Percentiles rank a stretch among this genome's conserved stretches.
Evolutionary conservation across 1,140 invertebrate genomes (phyloP).

Genomic region (Pachypeltis micranthus): DNA sequence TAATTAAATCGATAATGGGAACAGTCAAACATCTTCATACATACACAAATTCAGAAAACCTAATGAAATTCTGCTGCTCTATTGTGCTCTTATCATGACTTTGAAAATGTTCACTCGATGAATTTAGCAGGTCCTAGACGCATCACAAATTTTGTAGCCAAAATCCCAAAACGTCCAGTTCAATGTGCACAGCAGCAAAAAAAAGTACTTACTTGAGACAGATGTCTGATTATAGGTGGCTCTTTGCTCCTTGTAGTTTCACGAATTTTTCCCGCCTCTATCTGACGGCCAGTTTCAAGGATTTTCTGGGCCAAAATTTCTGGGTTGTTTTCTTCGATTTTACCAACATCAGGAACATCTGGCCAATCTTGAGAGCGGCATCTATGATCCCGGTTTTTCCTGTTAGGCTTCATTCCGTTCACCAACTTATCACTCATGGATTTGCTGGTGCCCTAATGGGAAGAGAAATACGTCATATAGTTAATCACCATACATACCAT

Average conservation of each 20-base stretch:
- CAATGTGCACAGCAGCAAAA: no score
- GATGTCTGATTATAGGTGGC: slow-evolving; percentile 1
- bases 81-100: no score
- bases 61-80: no score
- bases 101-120: no score
- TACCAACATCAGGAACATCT: slow-evolving; percentile 74
- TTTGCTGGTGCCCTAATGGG: slow-evolving; percentile 1
- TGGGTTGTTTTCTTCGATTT: slow-evolving; percentile 83
- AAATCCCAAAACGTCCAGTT: no score
- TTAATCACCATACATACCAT: background rate
- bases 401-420: slow-evolving; percentile 24
- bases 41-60: no score
- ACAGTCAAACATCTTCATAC: no score
- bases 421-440: slow-evolving; percentile 4
- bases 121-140: no score
- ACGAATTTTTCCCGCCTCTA: slow-evolving; percentile 61
- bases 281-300: slow-evolving; percentile 72
- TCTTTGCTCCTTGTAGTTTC: slow-evolving; percentile 23
- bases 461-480: no score
- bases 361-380: slow-evolving; percentile 80
- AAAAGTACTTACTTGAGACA: background rate
- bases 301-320: slow-evolving; percentile 81
- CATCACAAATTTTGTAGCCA: no score
- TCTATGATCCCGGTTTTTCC: slow-evolving; percentile 58
- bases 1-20: no score